These are phyloP conservation scores for Akabosia matsudoensis DNA, from an alignment of 1,140 invertebrate genomes.

Conservation along the genomic window DNA sequence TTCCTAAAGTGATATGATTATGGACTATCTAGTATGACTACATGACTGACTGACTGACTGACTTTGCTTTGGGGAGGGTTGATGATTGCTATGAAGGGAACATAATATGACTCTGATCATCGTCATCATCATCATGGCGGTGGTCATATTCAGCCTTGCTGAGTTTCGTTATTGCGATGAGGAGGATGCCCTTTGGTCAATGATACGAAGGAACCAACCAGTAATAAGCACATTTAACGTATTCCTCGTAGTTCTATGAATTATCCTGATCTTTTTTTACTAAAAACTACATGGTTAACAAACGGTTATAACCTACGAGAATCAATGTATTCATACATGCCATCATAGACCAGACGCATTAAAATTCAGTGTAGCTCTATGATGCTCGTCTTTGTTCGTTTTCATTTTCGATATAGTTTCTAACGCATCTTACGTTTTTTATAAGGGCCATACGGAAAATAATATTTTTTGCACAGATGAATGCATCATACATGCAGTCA, in stretches of 20 bases:
- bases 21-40: conserved; percentile 20
- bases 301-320: neutral
- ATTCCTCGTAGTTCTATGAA: neutral
- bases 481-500: neutral
- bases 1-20: conserved; percentile 20
- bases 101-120: neutral
- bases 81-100: conserved; percentile 5
- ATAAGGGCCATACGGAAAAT: neutral
- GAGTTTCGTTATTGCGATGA: neutral
- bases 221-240: conserved; percentile 1
- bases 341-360: neutral
- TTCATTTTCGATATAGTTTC: conserved; percentile 11
- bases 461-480: neutral
- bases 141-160: conserved; percentile 15
- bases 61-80: conserved; percentile 3
- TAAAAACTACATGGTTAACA: neutral
- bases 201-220: conserved; percentile 6
- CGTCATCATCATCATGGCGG: neutral
- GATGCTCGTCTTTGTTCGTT: neutral
- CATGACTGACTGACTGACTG: conserved; percentile 23
- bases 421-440: conserved; percentile 7
- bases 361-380: conserved; percentile 6
- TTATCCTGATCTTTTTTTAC: neutral
- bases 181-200: conserved; percentile 20
- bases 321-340: neutral